A percentile compares a stretch with the other conserved stretches of the same genome.
These are phyloP conservation scores for Sussaba pulchella DNA, from an alignment of 2,888 invertebrate species.

Conservation along the genomic window DNA sequence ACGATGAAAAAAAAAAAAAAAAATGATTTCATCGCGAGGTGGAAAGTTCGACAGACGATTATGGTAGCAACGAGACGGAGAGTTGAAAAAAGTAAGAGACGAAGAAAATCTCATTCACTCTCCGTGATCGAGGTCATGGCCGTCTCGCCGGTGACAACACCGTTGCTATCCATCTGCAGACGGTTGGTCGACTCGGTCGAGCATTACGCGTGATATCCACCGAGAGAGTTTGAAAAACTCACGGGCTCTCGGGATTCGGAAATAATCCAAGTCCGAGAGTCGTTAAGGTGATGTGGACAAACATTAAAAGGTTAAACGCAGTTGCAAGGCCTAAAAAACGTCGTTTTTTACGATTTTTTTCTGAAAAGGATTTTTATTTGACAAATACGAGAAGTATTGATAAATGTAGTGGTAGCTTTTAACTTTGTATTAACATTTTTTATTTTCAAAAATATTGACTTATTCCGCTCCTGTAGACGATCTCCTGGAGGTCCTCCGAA, in stretches of 20 bases:
- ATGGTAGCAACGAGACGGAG: not conserved
- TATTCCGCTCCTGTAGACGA: too few relatives aligned
- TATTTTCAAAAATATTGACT: too few relatives aligned
- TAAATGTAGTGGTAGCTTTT: too few relatives aligned
- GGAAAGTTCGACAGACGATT: not conserved
- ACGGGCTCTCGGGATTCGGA: not conserved
- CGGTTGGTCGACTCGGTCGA: not conserved
- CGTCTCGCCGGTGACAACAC: constrained; percentile 43
- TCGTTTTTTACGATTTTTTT: too few relatives aligned
- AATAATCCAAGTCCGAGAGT: too few relatives aligned
- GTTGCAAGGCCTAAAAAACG: too few relatives aligned
- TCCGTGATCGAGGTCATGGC: constrained; percentile 69
- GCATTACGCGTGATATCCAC: constrained; percentile 25
- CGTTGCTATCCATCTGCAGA: not conserved
- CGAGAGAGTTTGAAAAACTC: constrained; percentile 31
- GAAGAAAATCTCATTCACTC: constrained; percentile 60
- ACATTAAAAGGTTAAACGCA: too few relatives aligned
- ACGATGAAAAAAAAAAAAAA: constrained; percentile 10
- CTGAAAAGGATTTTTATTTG: too few relatives aligned
- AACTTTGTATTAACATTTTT: too few relatives aligned
- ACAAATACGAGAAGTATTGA: too few relatives aligned
- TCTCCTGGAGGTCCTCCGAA: too few relatives aligned
- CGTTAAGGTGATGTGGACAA: too few relatives aligned
- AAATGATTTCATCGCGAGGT: not conserved
- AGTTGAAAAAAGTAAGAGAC: constrained; percentile 15